Conservation (phyloP, 2,113 vertebrate genomes). For the Sclerurus mexicanus region DNA sequence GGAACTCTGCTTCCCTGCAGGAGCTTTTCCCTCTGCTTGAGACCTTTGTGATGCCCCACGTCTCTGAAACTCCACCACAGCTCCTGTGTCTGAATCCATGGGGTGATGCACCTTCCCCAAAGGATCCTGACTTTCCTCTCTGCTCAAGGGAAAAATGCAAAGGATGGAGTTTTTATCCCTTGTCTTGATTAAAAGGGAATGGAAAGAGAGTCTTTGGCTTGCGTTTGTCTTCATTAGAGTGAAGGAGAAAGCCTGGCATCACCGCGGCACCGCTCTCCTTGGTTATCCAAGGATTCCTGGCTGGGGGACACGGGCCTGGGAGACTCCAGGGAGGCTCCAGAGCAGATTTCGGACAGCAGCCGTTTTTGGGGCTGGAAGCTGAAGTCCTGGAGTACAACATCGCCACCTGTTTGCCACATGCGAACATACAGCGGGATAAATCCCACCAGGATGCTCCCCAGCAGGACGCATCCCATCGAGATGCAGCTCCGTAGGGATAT, state of each 20-base stretch:
- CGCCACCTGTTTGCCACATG: constrained; percentile 62
- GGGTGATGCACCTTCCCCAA: not conserved
- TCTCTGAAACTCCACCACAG: rapidly evolving
- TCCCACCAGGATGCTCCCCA: not conserved
- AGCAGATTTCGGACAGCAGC: not conserved
- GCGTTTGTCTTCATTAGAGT: rapidly evolving
- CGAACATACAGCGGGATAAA: not conserved
- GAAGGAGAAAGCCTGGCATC: not conserved
- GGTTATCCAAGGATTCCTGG: not conserved
- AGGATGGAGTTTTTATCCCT: not conserved
- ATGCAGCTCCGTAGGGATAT: not conserved
- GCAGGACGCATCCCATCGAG: rapidly evolving
- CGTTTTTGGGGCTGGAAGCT: not conserved
- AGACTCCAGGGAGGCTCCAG: not conserved
- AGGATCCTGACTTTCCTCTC: not conserved
- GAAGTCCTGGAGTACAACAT: constrained; percentile 59
- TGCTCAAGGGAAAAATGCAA: rapidly evolving
- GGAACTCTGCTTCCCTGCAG: not conserved
- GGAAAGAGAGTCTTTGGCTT: not conserved
- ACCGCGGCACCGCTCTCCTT: rapidly evolving
- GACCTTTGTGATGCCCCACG: not conserved
- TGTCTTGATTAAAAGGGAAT: not conserved
- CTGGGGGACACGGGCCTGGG: rapidly evolving
- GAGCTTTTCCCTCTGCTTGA: not conserved
- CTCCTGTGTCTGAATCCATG: not conserved